Evolutionary conservation across 1,140 invertebrate species (phyloP), one percentile per base, ranked within the genome.

Genomic region (Drosophila ananassae): DNA sequence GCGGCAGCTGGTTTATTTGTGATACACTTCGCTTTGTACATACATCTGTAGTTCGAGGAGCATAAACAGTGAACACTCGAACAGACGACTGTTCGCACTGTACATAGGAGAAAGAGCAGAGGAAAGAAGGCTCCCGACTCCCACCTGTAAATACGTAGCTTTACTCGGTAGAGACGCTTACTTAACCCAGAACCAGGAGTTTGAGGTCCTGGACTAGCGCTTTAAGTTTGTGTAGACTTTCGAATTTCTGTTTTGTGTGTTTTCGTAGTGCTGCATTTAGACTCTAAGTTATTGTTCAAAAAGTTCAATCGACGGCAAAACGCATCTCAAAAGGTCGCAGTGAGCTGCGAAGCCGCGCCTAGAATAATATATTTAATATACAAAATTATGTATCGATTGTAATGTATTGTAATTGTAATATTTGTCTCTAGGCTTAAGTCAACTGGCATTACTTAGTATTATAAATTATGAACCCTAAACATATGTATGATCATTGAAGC

Each of bases 11-110:
- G 64, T 89, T 89, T 89, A 89, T 89, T 89, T 89, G 83, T 89
- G 83, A 89, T 89, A 89, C 80, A 79, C 69, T 89, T 89, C 81
- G 83, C 83, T 89, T 89, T 89, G 83, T 89, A 89, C 63, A 89
- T 44, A 44, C 41, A 44, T 44, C n/a, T 21, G 17, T 89, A 89
- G 61, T 75, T 51, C 61, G 73, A 56, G 51, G 52, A 44, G 28
- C 32, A 44, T 46, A 67, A 46, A 59, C 62, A 79, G 59, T 57
- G 54, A 46, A 47, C 28, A 28, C 63, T 30, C 47, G 53, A 39
- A 47, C 59, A 53, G 52, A 28, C 21, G 51, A 53, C 67, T 66
- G 51, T 74, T 52, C 47, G 52, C 71, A 74, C 72, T 74, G 72
- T 74, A 74, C 47, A 74, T 74, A 74, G 34, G 39, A 52, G 39